These are phyloP conservation scores for Phocoena sinus DNA, from an alignment of 2,113 vertebrate genomes.

Conservation along the genomic window DNA sequence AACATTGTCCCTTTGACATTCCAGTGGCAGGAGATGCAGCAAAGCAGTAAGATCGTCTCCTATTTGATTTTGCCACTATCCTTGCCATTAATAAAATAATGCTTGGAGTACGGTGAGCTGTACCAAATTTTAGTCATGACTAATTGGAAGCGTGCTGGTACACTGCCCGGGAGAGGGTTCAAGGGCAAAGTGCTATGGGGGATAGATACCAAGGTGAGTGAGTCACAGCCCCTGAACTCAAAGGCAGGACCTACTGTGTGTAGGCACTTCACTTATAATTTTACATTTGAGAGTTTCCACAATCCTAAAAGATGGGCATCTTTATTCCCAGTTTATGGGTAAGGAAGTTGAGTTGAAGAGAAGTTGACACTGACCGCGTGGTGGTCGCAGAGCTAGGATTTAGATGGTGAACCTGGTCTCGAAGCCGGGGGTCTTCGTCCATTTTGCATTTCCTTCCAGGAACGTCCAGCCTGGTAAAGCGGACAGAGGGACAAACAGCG, in stretches of 20 bases:
- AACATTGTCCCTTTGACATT: neutral
- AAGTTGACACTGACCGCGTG: accelerated
- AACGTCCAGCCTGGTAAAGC: neutral
- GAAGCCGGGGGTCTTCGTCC: neutral
- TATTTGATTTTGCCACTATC: neutral
- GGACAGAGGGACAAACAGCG: neutral
- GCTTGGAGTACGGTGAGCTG: neutral
- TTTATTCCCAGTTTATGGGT: neutral
- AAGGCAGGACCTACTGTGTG: too few species aligned
- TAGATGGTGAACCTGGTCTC: neutral
- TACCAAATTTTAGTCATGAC: neutral
- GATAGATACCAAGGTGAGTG: neutral
- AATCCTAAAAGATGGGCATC: neutral
- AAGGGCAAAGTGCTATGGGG: neutral
- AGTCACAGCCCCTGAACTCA: neutral
- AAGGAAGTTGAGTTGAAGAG: neutral
- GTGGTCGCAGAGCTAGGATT: neutral
- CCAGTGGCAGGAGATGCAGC: neutral
- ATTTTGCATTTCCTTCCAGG: neutral
- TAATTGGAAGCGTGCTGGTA: neutral
- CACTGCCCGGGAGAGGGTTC: neutral
- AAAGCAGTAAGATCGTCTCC: neutral
- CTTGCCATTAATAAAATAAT: neutral
- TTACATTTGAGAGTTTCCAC: neutral
- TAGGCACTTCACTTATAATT: neutral